phyloP scores from a whole-genome alignment of 2,888 invertebrate genomes.

The Nycteola revayana region DNA sequence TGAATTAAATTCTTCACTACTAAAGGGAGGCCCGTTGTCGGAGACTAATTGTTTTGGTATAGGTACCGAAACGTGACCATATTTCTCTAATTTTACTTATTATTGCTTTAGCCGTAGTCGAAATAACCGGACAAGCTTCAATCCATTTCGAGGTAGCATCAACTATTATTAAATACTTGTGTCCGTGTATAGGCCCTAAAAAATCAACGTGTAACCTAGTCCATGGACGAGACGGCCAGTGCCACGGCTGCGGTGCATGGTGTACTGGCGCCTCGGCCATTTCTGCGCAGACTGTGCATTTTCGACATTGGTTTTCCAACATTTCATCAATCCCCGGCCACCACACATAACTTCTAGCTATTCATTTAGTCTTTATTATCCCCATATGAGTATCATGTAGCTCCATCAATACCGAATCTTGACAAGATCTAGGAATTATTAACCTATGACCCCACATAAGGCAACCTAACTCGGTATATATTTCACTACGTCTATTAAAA shows the following conservation, averaged over 20 bases:
- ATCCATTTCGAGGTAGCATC: slow-evolving; percentile 25
- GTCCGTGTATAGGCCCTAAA: slow-evolving; percentile 13
- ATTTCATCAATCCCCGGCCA: slow-evolving; percentile 22
- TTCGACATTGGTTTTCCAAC: slow-evolving; percentile 10
- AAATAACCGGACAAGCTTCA: no score
- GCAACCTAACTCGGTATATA: neutral
- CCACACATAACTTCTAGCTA: slow-evolving; percentile 23
- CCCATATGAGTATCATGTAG: neutral
- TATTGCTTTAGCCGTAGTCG: neutral
- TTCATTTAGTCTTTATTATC: neutral
- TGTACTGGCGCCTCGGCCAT: slow-evolving; percentile 11
- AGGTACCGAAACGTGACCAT: slow-evolving; percentile 1
- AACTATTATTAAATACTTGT: slow-evolving; percentile 18
- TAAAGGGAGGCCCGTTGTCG: slow-evolving; percentile 1
- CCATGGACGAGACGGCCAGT: slow-evolving; percentile 16
- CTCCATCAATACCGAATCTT: neutral
- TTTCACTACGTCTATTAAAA: neutral
- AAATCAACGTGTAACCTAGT: slow-evolving; percentile 26
- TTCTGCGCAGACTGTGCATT: slow-evolving; percentile 13
- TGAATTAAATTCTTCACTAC: neutral
- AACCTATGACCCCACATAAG: neutral
- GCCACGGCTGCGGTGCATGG: slow-evolving; percentile 19
- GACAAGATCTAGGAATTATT: neutral
- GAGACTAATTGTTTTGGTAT: slow-evolving; percentile 1
- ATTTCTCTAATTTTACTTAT: neutral